Evolutionary conservation across 30 jellyfish, hydroid and myxozoan species (phyloP).

Genomic region (Haliclystus octoradiatus): DNA sequence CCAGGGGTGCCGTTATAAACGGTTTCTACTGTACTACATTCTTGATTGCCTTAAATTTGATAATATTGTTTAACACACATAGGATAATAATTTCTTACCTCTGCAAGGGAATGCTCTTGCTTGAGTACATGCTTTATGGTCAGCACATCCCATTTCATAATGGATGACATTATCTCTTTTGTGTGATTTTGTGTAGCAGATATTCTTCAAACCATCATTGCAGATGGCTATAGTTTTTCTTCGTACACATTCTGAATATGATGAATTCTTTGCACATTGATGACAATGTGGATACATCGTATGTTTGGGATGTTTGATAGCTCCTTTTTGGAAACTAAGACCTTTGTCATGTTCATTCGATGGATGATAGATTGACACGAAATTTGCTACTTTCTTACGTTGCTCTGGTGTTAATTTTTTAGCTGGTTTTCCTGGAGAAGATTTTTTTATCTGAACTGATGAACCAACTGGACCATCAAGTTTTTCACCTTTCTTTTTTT

Average conservation of each 20-base stretch:
- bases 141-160: slow-evolving; percentile 59
- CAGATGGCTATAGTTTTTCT: slow-evolving; percentile 21
- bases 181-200: slow-evolving; percentile 31
- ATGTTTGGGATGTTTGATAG: slow-evolving; percentile 43
- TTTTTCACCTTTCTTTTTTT: background rate
- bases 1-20: no score
- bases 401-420: background rate
- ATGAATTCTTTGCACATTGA: slow-evolving; percentile 32
- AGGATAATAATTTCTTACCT: slow-evolving; percentile 34
- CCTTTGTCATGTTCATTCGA: slow-evolving; percentile 12
- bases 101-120: slow-evolving; percentile 58
- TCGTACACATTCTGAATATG: slow-evolving; percentile 35
- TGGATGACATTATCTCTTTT: slow-evolving; percentile 17
- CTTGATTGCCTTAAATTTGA: no score
- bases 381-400: slow-evolving; percentile 11
- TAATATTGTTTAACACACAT: no score
- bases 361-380: slow-evolving; percentile 4
- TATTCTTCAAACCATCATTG: slow-evolving; percentile 33
- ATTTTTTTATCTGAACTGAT: background rate
- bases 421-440: background rate
- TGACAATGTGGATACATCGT: slow-evolving; percentile 45
- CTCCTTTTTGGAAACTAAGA: slow-evolving; percentile 37
- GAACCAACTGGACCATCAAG: background rate
- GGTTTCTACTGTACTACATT: no score
- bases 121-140: slow-evolving; percentile 23